These are phyloP conservation scores for Deilephila elpenor DNA, from an alignment of 2,888 invertebrate species.

Conservation along the genomic window DNA sequence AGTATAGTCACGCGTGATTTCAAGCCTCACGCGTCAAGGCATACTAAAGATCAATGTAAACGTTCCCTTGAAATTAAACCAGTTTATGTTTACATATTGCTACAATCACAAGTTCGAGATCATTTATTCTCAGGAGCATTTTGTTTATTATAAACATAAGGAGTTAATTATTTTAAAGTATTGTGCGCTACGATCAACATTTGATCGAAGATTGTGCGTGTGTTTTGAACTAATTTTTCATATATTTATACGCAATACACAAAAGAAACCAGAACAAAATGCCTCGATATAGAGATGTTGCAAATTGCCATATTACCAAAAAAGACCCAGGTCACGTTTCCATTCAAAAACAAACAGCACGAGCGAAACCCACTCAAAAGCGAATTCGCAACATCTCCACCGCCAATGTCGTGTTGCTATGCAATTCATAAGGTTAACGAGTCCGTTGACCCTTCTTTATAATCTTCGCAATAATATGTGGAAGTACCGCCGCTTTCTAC, in stretches of 20 bases:
- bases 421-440: constrained; percentile 25
- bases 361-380: not conserved
- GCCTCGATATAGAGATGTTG: not conserved
- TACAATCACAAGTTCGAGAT: constrained; percentile 3
- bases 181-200: too few species aligned
- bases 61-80: constrained; percentile 10
- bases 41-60: constrained; percentile 21
- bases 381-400: constrained; percentile 16
- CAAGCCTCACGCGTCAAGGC: not conserved
- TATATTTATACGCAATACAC: not conserved
- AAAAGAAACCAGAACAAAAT: not conserved
- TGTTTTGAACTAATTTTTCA: not conserved
- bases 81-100: constrained; percentile 19
- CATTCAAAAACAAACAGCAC: not conserved
- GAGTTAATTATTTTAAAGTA: not conserved
- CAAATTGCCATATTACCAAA: not conserved
- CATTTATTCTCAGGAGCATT: not conserved
- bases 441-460: constrained; percentile 22
- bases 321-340: not conserved
- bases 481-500: constrained; percentile 18
- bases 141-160: not conserved
- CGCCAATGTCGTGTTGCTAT: constrained; percentile 16
- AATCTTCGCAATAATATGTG: constrained; percentile 20
- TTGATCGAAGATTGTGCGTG: too few species aligned
- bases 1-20: constrained; percentile 5